These are phyloP conservation scores for Mormyrops attenuatus DNA, from an alignment of 2,797 vertebrate species.

Conservation along the genomic window DNA sequence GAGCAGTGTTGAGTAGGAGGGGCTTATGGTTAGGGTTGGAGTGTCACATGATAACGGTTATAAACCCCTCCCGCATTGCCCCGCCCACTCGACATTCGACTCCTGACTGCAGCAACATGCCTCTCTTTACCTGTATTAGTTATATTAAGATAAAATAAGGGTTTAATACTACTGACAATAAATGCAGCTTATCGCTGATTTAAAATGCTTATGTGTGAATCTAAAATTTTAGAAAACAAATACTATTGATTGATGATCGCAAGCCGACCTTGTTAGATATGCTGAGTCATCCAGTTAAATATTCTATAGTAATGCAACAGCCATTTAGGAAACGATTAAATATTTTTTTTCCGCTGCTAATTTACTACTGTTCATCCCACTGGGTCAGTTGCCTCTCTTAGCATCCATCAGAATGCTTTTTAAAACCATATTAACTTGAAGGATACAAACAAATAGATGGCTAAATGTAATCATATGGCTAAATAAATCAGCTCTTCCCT, in stretches of 20 bases:
- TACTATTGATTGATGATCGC: background rate
- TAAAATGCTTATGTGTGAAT: background rate
- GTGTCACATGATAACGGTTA: background rate
- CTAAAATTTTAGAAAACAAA: background rate
- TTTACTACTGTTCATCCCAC: background rate
- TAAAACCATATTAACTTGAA: background rate
- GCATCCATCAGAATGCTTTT: background rate
- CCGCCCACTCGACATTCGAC: background rate
- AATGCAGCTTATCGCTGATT: background rate
- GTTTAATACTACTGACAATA: background rate
- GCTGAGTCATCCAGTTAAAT: background rate
- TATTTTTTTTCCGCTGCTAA: background rate
- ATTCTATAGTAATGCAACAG: background rate
- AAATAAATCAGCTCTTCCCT: background rate
- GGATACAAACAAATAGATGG: background rate
- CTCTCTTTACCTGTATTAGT: background rate
- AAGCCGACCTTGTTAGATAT: background rate
- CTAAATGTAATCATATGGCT: background rate
- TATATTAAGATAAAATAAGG: background rate
- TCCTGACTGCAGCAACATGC: background rate
- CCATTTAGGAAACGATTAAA: background rate
- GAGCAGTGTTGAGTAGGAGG: background rate
- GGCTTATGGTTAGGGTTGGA: background rate
- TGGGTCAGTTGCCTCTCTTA: background rate
- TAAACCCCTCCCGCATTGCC: background rate